Base-by-base conservation (phyloP, 2,888 invertebrate species). In the Chloroclystis v-ata region DNA sequence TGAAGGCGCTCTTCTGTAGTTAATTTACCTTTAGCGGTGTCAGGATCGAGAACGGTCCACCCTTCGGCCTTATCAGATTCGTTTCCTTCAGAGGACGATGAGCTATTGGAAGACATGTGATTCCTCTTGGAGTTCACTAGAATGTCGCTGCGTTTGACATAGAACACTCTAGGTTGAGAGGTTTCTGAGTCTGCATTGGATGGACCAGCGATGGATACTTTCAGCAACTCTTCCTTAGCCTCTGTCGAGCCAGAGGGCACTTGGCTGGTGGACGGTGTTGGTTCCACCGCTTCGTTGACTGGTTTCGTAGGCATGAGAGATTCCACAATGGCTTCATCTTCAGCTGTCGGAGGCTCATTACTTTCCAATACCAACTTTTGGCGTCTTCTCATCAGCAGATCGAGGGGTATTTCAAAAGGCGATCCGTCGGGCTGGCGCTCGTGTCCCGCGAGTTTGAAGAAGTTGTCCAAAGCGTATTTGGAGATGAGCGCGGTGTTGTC, bases 41-140 rank as follows among this genome's bases (percentile, higher is more conserved):
- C 12, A 13, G 26, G 29, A 40, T 50, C 42, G 28, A 50, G 35
- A 8, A 50, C 43, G 20, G 50, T 50, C 50, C 50, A 50, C 10
- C 28, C 50, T 11, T 49, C 49, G 24, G 33, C 41, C 29, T 43
- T 50, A 9, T 40, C 41, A n/a, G 35, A 43, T 8, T 40, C 33
- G 4, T 25, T 35, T 26, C 43, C 25, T 20, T 43, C 28, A 4
- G 41, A 41, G 11, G 26, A 8, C 33, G 28, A n/a, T 11, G 29
- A 14, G 14, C 29, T 44, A 20, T 41, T 47, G n/a, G 43, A 47
- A 12, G 37, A 38, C 13, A 42, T 1, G 12, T 41, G 41, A 16
- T 29, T 16, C 7, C 13, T 38, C 16, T 16, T 25, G 26, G 35
- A 40, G 14, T 29, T 35, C 3, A 28, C 40, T 14, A 33, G 4